phyloP scores from a whole-genome alignment of 2,888 invertebrate genomes.

The Rambutsinella grinnellia region DNA sequence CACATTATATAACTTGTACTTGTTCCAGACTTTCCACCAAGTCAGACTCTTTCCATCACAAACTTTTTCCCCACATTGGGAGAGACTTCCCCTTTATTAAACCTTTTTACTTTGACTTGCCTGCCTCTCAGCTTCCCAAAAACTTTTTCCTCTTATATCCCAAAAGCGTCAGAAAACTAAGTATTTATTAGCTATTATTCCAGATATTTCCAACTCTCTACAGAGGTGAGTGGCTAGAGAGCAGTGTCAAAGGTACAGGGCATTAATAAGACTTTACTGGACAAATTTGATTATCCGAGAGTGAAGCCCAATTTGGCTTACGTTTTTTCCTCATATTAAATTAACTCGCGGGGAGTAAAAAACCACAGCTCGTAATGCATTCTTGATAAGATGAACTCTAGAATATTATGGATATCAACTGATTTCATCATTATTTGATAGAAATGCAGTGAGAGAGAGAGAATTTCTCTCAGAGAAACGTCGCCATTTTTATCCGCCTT shows the following conservation, averaged over 20 bases:
- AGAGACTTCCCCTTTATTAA: slow-evolving; percentile 18
- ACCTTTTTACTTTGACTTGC: not conserved
- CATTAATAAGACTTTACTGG: slow-evolving; percentile 53
- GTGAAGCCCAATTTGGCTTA: slow-evolving; percentile 39
- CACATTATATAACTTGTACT: slow-evolving; percentile 16
- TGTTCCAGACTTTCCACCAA: slow-evolving; percentile 3
- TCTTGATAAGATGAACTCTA: not conserved
- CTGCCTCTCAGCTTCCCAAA: too few species aligned
- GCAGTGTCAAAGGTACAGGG: slow-evolving; percentile 34
- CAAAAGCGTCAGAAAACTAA: not conserved
- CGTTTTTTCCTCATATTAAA: slow-evolving; percentile 9
- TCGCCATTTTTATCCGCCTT: too few species aligned
- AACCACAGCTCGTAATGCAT: not conserved
- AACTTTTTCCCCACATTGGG: slow-evolving; percentile 39
- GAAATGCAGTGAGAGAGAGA: too few species aligned
- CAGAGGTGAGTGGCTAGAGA: not conserved
- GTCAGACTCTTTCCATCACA: slow-evolving; percentile 15
- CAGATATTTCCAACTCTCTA: not conserved
- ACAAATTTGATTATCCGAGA: slow-evolving; percentile 53
- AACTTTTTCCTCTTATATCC: not conserved
- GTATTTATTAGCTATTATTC: slow-evolving; percentile 1
- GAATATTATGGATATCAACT: not conserved
- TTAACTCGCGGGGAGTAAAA: not conserved
- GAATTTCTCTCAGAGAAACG: too few species aligned
- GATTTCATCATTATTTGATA: too few species aligned